Base-by-base conservation (phyloP, 2,797 vertebrate species). In the Echiichthys vipera region DNA sequence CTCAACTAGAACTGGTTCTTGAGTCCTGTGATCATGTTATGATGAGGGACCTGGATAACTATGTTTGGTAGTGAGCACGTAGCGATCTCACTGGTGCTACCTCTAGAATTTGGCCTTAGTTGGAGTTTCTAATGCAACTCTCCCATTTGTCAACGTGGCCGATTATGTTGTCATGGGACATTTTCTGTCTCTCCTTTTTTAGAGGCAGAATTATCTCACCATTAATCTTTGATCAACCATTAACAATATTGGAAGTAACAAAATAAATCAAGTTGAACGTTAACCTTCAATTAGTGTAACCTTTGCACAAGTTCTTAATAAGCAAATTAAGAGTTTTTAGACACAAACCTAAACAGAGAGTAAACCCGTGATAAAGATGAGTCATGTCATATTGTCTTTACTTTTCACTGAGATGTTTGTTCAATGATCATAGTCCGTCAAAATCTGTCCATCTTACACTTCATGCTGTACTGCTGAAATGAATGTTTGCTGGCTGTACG, bases 401-500 rank as follows among this genome's bases (percentile, higher is more conserved):
- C 59, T 49, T 69, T 34, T 24, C 46, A 47, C 30, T 12, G 65
- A 76, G 53, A 27, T 30, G 57, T 69, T 51, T 43, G 24, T 34
- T 61, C 27, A 54, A 74, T 18, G 34, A 65, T 57, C 51, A 30
- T 73, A 71, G 54, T 69, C 73, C 63, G 46, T 81, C 80, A 75
- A 36, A 81, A 30, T 43, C 51, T 36, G 53, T 65, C 59, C 43
- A 12, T 68, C 20, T 64, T 12, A 11, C 46, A 14, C 29, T 37
- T 53, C 61, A 42, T 39, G 39, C 69, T 47, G 63, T 10, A 50
- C 62, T 30, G 29, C 58, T 27, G 27, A 34, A 70, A 34, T 71
- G 36, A 59, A 46, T 20, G 13, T 9, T 27, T 42, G 36, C 30
- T 25, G 30, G 24, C 58, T 29, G 30, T 20, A 10, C 2, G 7